Evolutionary conservation across 2,113 vertebrate genomes (phyloP).

Genomic region (Porphyrio hochstetteri): DNA sequence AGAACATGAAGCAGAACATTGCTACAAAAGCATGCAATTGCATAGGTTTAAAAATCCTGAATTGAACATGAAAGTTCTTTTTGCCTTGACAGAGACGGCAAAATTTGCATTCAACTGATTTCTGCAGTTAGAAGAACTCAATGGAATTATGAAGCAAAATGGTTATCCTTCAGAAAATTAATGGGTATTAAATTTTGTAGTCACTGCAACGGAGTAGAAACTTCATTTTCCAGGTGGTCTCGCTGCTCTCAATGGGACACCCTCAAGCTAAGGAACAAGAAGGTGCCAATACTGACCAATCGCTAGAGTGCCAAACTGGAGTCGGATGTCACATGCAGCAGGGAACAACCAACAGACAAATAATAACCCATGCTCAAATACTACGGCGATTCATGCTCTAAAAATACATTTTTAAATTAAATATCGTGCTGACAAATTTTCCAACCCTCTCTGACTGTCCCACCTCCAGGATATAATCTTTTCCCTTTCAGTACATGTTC

Average conservation of each 20-base stretch:
- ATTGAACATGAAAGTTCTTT: background rate
- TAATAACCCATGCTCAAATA: constrained; percentile 12
- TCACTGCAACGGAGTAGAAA: background rate
- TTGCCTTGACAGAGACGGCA: background rate
- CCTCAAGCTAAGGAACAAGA: background rate
- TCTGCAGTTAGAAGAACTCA: background rate
- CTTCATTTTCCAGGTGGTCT: constrained; percentile 35
- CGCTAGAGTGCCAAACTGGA: background rate
- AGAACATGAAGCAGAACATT: background rate
- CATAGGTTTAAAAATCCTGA: background rate
- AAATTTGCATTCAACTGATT: constrained; percentile 3
- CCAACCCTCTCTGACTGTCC: background rate
- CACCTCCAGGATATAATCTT: background rate
- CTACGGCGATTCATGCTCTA: background rate
- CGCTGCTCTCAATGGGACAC: background rate
- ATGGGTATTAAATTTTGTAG: constrained; percentile 24
- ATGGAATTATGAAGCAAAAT: background rate
- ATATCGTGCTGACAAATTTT: background rate
- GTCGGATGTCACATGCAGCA: background rate
- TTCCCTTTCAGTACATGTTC: background rate
- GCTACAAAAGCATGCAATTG: background rate
- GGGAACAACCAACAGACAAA: constrained; percentile 5
- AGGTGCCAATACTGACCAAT: background rate
- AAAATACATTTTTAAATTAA: constrained; percentile 5
- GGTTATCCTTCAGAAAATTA: background rate